Base-by-base conservation (phyloP, 2,888 invertebrate species). In the Brachylomia viminalis region DNA sequence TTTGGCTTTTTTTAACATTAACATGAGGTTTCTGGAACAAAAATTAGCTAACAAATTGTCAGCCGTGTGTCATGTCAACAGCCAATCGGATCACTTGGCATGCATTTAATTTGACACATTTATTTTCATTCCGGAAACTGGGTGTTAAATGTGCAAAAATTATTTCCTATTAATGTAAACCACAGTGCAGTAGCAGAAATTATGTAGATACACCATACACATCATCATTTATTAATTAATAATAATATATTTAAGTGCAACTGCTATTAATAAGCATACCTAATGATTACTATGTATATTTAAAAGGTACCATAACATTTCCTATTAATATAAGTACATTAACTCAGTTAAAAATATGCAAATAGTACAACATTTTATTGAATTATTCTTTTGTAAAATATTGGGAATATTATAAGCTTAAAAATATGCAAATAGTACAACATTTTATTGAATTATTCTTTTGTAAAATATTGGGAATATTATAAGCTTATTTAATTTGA, bases 281-380 rank as follows among this genome's bases (percentile, higher is more conserved):
- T 38, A 73, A 13, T 45, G 42, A 75, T 42, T 23, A 42, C 11
- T 20, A 47, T 33, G 13, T 56, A 17, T 56, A 15, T 30, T 30
- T 56, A 42, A 20, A 75, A 49, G n/a, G 49, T 17, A 49, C 15
- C 33, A 8, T n/a, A 52, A 61, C 17, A 75, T 64, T 75, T 79
- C 67, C 67, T 79, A 78, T 61, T 78, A 77, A n/a, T 30, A 10
- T 66, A 77, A 77, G 77, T 77, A 65, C 72, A 52, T 33, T 68
- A 52, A 45, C 47, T 61, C 20, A 54, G 38, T 47, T 27, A 30
- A 10, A 30, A 49, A 66, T 30, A 66, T 30, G 33, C 6, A 33
- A 66, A 33, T 67, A 0, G n/a, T 17, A 33, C 17, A 49, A 66
- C 23, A 67, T 33, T 42, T 23, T 45, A 59, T n/a, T 54, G 17